Evolutionary conservation across 2,113 vertebrate genomes (phyloP), one percentile per base, ranked within the genome.

Genomic region (Puntigrus tetrazona): DNA sequence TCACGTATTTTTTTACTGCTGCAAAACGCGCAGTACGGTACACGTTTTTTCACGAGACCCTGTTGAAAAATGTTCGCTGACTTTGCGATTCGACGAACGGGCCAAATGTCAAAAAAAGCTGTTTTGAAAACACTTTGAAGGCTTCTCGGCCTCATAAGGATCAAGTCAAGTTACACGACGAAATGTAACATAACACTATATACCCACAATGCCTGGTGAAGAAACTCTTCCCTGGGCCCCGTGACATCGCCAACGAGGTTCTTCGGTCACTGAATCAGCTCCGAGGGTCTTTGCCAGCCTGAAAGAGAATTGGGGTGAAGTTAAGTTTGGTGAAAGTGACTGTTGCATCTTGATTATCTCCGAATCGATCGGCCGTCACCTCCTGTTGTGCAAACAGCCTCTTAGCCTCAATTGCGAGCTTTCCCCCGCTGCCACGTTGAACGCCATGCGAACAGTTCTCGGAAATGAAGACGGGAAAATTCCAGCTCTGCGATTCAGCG

Each of bases 401-500:
- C 75, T 59, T 55, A 57, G 9, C 38, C 50, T 16, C 75, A 57
- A 57, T 78, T 57, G 2, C n/a, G 31, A 78, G 38, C 50, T 38
- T 57, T 25, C n/a, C 75, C 52, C 31, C 1, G 75, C 31, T 77
- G 50, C 50, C 22, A 77, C 2, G 20, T 77, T 76, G 75, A 25
- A 78, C 0, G 75, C n/a, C 50, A 16, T n/a, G n/a, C 34, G 20
- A 57, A 77, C 16, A 14, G 75, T 29, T 13, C 31, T 77, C 29
- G 20, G 29, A 76, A 34, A 76, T 34, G 16, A 76, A 76, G 27
- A 55, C 14, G 50, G n/a, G 34, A 2, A 22, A 22, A 38, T 11
- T 69, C 65, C 34, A 69, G 65, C 65, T 67, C 63, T 67, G 47
- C 57, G 74, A 77, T 77, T 57, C 5, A 34, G 74, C 7, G 16